phyloP scores from a whole-genome alignment of 2,888 invertebrate species.

The Scaptomyza tumidula region DNA sequence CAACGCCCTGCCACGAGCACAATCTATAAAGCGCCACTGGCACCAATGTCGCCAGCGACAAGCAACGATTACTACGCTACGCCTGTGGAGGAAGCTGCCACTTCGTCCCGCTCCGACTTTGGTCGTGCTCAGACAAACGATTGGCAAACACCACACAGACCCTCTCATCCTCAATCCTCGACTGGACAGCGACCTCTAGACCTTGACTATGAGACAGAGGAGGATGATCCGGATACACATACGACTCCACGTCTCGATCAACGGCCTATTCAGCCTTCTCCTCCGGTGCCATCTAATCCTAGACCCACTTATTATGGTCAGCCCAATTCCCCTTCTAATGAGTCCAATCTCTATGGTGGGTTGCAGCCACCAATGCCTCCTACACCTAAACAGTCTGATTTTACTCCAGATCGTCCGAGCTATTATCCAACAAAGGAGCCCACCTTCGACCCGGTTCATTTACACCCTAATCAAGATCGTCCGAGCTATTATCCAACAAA shows the following conservation, averaged over 20 bases:
- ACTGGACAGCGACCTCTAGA: conserved; percentile 39
- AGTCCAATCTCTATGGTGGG: conserved; percentile 56
- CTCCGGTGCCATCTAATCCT: conserved; percentile 6
- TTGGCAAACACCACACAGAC: conserved; percentile 38
- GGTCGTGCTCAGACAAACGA: conserved; percentile 48
- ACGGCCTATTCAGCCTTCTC: conserved; percentile 14
- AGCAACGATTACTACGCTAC: conserved; percentile 76
- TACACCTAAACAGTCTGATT: neutral
- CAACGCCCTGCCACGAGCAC: conserved; percentile 38
- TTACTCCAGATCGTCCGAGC: neutral
- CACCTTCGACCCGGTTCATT: neutral
- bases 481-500: conserved; percentile 8
- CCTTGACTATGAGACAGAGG: conserved; percentile 37
- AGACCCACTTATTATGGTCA: conserved; percentile 8
- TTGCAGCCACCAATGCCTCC: conserved; percentile 54
- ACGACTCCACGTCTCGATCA: conserved; percentile 13
- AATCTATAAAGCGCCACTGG: conserved; percentile 71
- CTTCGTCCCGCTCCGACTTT: conserved; percentile 57
- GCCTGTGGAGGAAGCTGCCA: conserved; percentile 67
- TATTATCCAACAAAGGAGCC: conserved; percentile 1
- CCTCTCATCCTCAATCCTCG: conserved; percentile 2
- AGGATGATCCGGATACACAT: neutral
- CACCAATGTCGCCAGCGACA: conserved; percentile 63
- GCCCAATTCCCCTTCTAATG: neutral
- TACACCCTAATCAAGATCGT: neutral